A percentile compares a stretch with the other conserved stretches of the same genome.
Evolutionary conservation across 2,888 invertebrate genomes (phyloP).

Genomic region (Tenthredo scrophulariae): DNA sequence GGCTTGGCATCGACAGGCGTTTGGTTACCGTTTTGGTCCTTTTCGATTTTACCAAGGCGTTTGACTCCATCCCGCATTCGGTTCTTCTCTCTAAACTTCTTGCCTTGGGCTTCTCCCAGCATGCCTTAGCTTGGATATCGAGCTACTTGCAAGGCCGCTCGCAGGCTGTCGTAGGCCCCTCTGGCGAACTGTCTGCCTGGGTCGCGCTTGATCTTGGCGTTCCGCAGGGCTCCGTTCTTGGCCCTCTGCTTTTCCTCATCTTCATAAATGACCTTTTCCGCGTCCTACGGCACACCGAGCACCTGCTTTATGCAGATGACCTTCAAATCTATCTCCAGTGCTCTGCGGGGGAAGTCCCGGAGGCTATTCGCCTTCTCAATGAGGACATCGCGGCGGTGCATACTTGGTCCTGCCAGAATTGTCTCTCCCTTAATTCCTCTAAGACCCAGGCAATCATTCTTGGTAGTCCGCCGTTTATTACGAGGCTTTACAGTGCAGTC

Average conservation of each 20-base stretch:
- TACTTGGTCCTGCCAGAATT: too few relatives aligned
- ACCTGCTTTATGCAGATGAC: slow-evolving; percentile 10
- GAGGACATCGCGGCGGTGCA: too few relatives aligned
- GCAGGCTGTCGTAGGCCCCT: too few relatives aligned
- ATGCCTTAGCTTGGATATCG: neutral
- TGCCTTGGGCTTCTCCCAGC: neutral
- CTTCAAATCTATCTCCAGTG: slow-evolving; percentile 21
- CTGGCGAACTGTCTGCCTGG: too few relatives aligned
- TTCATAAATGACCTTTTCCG: neutral
- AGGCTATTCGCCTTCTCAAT: too few relatives aligned
- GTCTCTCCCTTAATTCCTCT: too few relatives aligned
- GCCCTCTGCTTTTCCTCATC: neutral
- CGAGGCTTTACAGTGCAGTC: too few relatives aligned
- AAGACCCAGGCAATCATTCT: too few relatives aligned
- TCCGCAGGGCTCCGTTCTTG: slow-evolving; percentile 12
- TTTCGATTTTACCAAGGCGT: neutral
- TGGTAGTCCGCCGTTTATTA: too few relatives aligned
- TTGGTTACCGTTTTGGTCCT: neutral
- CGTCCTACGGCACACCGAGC: neutral
- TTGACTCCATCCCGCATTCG: neutral
- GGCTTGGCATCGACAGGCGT: too few relatives aligned
- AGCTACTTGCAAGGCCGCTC: neutral
- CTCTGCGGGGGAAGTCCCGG: neutral
- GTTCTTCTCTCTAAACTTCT: neutral
- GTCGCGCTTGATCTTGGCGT: neutral